phyloP scores from a whole-genome alignment of 1,140 invertebrate species.

The Leptinotarsa texana region DNA sequence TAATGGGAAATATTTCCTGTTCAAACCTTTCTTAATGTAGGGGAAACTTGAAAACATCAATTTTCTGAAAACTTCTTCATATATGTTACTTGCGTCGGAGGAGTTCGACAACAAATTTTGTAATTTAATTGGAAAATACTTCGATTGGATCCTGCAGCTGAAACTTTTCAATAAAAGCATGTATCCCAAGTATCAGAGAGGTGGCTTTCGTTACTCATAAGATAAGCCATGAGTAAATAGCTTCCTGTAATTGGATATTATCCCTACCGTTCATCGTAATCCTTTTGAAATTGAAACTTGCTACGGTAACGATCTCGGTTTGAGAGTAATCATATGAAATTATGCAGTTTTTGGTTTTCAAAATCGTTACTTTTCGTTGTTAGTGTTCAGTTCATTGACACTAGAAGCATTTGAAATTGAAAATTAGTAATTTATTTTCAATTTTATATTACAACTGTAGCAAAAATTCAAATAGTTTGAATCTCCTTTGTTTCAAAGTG shows the following conservation, averaged over 20 bases:
- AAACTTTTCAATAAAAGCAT: slow-evolving; percentile 14
- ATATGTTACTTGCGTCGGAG: no score
- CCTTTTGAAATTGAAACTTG: slow-evolving; percentile 1
- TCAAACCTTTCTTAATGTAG: no score
- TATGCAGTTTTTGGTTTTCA: neutral
- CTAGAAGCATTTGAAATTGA: no score
- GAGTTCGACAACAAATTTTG: neutral
- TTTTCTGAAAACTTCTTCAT: no score
- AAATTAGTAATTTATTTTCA: no score
- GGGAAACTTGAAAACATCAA: no score
- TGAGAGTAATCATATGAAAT: neutral
- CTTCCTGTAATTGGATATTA: slow-evolving; percentile 19
- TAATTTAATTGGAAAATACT: neutral
- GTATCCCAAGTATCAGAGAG: neutral
- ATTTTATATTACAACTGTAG: no score
- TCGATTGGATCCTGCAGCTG: neutral
- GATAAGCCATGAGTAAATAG: slow-evolving; percentile 21
- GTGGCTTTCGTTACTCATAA: slow-evolving; percentile 6
- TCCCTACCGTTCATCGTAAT: slow-evolving; percentile 15
- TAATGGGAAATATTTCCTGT: no score
- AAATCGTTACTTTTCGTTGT: no score
- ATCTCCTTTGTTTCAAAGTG: no score
- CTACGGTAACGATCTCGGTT: neutral
- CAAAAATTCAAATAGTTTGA: no score
- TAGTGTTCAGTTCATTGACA: no score